Base-by-base conservation (phyloP, 2,113 vertebrate species). In the Onychostruthus taczanowskii region DNA sequence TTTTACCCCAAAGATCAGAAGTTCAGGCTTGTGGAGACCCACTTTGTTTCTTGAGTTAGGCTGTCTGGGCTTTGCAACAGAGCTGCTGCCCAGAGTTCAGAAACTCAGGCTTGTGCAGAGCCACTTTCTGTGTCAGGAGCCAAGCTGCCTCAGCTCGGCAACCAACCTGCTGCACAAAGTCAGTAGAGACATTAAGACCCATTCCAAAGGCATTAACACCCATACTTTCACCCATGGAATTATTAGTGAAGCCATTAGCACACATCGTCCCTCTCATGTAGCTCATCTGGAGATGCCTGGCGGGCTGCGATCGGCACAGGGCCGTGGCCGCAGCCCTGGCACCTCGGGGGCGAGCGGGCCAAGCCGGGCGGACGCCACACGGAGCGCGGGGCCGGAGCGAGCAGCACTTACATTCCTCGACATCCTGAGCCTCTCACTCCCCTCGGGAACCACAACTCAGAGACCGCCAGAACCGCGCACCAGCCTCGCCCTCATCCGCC, bases 401-500 rank as follows among this genome's bases (percentile, higher is more conserved):
- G 24, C 37, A 39, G 47, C 70, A 98, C 98, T 98, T 93, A 98
- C 98, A 0, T 96, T 97, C 56, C 97, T 90, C 11, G 97, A 97
- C 97, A 98, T 98, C 56, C 17, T 76, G 87, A 58, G 16, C 37
- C 33, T n/a, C 28, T 39, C 47, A 13, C 10, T 28, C 30, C 16
- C 3, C 13, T 26, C n/a, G 9, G 18, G 44, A 47, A 11, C 17
- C 53, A 23, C 22, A 41, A 5, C 30, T 10, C 7, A 22, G 19
- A 33, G 2, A 11, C 87, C 46, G 5, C 27, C 22, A 30, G 1
- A 15, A 3, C 59, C 52, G 4, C 46, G 2, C 49, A 35, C 21
- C 6, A 11, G 3, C 67, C 79, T 23, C 90, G 2, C 50, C 66
- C 47, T 3, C 47, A 22, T 0, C 56, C 49, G 0, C 31, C 59